Percentiles rank a stretch among this genome's conserved stretches.
Evolutionary conservation across 2,888 invertebrate species (phyloP).

Genomic region (Cylindroiulus punctatus): DNA sequence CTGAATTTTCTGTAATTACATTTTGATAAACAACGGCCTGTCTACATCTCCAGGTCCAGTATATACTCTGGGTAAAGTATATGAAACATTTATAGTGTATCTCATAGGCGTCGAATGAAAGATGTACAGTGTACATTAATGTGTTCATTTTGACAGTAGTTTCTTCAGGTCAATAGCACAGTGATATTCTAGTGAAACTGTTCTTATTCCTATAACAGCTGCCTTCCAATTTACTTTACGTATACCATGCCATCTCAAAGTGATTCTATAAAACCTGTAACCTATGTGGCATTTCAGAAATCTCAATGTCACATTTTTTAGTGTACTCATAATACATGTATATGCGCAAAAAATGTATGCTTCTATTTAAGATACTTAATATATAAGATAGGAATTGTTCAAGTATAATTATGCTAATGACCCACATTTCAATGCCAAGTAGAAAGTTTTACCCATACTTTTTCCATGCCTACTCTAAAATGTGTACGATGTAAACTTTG

Average conservation of each 20-base stretch:
- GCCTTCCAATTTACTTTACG: slow-evolving; percentile 18
- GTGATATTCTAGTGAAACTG: not conserved
- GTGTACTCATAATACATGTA: not conserved
- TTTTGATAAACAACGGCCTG: not conserved
- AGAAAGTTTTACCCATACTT: not conserved
- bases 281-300: not conserved
- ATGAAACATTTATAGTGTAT: not conserved
- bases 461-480: not conserved
- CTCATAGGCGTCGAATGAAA: not conserved
- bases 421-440: not conserved
- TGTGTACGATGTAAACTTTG: not conserved
- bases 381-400: not conserved
- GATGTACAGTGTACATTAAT: slow-evolving; percentile 7
- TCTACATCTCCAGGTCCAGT: not conserved
- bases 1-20: not conserved
- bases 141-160: slow-evolving; percentile 21
- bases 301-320: not conserved
- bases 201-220: not conserved
- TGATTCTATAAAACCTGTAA: not conserved
- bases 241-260: slow-evolving; percentile 3
- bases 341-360: not conserved
- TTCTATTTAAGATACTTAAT: not conserved
- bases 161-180: not conserved
- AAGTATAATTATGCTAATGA: not conserved
- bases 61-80: not conserved